A percentile compares a stretch with the other conserved stretches of the same genome.
Evolutionary conservation across 1,140 invertebrate genomes (phyloP).

Genomic region (Drosophila lacteicornis): DNA sequence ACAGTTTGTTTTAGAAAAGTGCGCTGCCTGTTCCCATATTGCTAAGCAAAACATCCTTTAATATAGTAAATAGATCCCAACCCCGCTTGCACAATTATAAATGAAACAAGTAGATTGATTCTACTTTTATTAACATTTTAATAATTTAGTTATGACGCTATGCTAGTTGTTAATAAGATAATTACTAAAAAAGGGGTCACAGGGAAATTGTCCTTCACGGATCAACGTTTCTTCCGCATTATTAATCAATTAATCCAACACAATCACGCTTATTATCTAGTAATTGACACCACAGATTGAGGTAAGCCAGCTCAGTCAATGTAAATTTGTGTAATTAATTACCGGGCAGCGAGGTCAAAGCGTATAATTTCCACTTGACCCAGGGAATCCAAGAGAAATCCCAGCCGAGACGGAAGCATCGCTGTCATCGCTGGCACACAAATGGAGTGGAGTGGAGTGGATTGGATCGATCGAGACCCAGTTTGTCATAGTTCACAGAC

Average conservation of each 20-base stretch:
- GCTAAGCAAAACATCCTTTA: neutral
- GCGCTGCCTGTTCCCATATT: neutral
- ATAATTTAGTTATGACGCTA: no score
- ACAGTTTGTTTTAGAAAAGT: conserved; percentile 29
- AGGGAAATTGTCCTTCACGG: neutral
- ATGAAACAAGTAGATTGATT: neutral
- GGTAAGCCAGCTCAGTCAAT: conserved; percentile 5
- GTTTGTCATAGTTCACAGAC: conserved; percentile 54
- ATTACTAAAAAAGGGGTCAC: neutral
- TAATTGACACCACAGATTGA: conserved; percentile 1
- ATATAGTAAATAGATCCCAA: no score
- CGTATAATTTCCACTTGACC: conserved; percentile 37
- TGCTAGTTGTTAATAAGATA: no score
- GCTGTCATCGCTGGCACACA: conserved; percentile 39
- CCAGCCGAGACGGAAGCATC: conserved; percentile 38
- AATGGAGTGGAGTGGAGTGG: conserved; percentile 15
- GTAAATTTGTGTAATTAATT: conserved; percentile 33
- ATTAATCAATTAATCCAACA: neutral
- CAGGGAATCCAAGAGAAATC: conserved; percentile 26
- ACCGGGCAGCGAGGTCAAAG: conserved; percentile 10
- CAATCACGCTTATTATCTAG: conserved; percentile 3
- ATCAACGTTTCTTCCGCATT: neutral
- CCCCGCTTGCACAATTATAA: neutral
- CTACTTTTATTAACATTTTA: neutral
- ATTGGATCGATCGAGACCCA: conserved; percentile 45